Conservation (phyloP, 1,140 invertebrate genomes). For the Drosophila bifasciata region DNA sequence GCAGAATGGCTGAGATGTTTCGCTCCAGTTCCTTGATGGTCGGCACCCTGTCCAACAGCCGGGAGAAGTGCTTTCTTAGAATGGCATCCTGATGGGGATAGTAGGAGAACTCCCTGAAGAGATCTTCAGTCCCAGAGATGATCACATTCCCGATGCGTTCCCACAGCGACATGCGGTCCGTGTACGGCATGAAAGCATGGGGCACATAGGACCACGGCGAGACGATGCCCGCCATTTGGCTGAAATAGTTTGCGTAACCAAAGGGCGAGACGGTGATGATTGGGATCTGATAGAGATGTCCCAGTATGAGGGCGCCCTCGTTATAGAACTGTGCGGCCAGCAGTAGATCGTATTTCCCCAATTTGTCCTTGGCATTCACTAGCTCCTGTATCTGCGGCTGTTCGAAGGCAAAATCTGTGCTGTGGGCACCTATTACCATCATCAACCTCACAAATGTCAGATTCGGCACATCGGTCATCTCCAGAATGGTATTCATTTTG, state of each 20-base stretch:
- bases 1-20: conserved; percentile 85
- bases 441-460: conserved; percentile 19
- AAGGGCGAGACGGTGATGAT: conserved; percentile 73
- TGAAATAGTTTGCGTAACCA: conserved; percentile 75
- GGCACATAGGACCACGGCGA: conserved; percentile 80
- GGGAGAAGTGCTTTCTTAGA: conserved; percentile 67
- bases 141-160: conserved; percentile 78
- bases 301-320: conserved; percentile 82
- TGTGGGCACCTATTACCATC: conserved; percentile 40
- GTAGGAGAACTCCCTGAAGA: conserved; percentile 52
- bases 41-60: conserved; percentile 57
- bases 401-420: conserved; percentile 76
- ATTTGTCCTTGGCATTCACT: conserved; percentile 69
- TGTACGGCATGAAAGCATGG: conserved; percentile 58
- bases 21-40: conserved; percentile 84
- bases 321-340: conserved; percentile 82
- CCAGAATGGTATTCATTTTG: conserved; percentile 27
- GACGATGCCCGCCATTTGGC: conserved; percentile 66
- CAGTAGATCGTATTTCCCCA: conserved; percentile 83
- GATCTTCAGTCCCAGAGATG: conserved; percentile 45
- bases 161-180: conserved; percentile 73
- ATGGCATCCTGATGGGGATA: conserved; percentile 72
- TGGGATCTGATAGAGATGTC: conserved; percentile 81
- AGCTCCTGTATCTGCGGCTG: conserved; percentile 76
- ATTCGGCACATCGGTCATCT: conserved; percentile 50